Evolutionary conservation across 2,888 invertebrate species (phyloP).

Genomic region (Callyntrura guangdongensis): DNA sequence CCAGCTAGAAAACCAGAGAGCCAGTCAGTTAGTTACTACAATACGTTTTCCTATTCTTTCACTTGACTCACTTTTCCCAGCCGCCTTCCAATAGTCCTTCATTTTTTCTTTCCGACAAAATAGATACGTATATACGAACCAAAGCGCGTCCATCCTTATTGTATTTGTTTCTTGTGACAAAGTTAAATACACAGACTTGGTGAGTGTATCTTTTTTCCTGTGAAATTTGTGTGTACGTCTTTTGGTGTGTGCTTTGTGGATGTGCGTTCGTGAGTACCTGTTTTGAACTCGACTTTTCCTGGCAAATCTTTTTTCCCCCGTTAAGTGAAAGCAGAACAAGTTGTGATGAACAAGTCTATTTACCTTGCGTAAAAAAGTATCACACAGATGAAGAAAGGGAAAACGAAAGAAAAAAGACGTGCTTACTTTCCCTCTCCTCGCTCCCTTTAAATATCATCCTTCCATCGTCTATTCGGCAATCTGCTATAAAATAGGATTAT

Average conservation of each 20-base stretch:
- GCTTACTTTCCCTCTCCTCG: neutral
- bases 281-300: neutral
- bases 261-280: neutral
- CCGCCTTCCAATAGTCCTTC: no score
- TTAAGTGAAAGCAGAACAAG: neutral
- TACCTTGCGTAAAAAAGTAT: slow-evolving; percentile 40
- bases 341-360: slow-evolving; percentile 31
- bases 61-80: slow-evolving; percentile 8
- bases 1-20: slow-evolving; percentile 43
- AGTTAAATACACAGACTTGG: slow-evolving; percentile 11
- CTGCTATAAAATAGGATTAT: slow-evolving; percentile 52
- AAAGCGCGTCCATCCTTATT: neutral
- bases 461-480: slow-evolving; percentile 8
- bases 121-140: no score
- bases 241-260: slow-evolving; percentile 2
- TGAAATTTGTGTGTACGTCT: no score
- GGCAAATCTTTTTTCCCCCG: neutral
- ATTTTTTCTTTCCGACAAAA: no score
- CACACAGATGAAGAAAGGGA: neutral
- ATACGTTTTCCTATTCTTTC: slow-evolving; percentile 29
- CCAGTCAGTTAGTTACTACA: slow-evolving; percentile 50
- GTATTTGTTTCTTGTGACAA: slow-evolving; percentile 41
- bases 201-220: no score
- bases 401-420: neutral
- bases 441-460: no score